Conservation (phyloP, 2,797 vertebrate species). For the Xenentodon cancila region DNA sequence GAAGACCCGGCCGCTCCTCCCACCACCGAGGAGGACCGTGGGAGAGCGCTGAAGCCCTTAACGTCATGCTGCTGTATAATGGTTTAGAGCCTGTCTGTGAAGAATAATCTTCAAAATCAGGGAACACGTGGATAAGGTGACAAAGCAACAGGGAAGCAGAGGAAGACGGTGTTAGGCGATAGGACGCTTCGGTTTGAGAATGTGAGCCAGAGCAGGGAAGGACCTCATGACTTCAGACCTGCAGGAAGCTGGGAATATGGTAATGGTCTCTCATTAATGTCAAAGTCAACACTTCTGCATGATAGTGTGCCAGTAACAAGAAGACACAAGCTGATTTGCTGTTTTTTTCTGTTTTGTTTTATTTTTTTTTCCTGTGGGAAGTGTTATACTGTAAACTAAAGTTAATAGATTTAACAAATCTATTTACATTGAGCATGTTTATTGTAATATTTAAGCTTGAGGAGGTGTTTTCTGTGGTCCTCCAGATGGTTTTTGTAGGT, state of each 20-base stretch:
- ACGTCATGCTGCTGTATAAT: no score
- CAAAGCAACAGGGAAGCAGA: background rate
- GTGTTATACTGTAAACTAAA: background rate
- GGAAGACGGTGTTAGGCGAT: no score
- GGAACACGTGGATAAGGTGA: background rate
- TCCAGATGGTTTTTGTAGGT: no score
- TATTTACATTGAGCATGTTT: no score
- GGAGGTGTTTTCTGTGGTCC: no score
- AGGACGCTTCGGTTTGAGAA: background rate
- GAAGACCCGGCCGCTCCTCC: background rate
- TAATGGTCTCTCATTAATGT: no score
- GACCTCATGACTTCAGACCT: background rate
- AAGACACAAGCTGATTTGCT: background rate
- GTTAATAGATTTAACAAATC: no score
- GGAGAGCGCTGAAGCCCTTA: no score
- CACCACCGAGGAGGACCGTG: background rate
- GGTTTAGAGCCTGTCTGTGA: no score
- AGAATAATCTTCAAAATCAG: no score
- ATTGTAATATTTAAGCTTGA: no score
- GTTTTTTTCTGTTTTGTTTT: no score
- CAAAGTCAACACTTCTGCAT: background rate
- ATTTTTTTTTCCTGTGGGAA: background rate
- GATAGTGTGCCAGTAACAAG: background rate
- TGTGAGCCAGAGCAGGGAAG: background rate
- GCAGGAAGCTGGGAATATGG: background rate